Evolutionary conservation across 2,797 vertebrate species (phyloP).

Genomic region (Gadopsis marmoratus): DNA sequence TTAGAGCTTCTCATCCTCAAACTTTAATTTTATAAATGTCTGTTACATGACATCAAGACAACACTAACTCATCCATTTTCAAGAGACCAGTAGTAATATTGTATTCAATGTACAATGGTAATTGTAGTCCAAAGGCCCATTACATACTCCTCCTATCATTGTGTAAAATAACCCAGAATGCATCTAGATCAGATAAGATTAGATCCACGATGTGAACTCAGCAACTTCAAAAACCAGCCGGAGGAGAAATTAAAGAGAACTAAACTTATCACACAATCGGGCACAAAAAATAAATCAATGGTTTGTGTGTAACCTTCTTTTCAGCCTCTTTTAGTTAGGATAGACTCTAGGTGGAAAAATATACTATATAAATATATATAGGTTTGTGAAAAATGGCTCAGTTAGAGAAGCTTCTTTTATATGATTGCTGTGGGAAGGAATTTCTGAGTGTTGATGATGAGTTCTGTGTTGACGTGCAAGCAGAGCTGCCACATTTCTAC

Average conservation of each 20-base stretch:
- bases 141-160: neutral
- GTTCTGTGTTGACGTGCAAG: slow-evolving; percentile 25
- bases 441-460: slow-evolving; percentile 13
- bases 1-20: neutral
- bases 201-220: slow-evolving; percentile 11
- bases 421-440: slow-evolving; percentile 4
- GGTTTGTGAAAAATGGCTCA: neutral
- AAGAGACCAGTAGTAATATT: slow-evolving; percentile 2
- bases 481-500: slow-evolving; percentile 36
- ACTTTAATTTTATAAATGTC: slow-evolving; percentile 7
- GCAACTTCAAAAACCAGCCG: slow-evolving; percentile 12
- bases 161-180: slow-evolving; percentile 15
- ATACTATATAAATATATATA: neutral
- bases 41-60: neutral
- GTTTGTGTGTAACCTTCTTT: neutral
- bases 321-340: neutral
- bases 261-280: neutral
- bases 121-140: neutral
- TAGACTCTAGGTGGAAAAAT: neutral
- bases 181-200: slow-evolving; percentile 20
- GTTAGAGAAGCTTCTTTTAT: slow-evolving; percentile 6
- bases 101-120: neutral
- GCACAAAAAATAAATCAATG: slow-evolving; percentile 20
- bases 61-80: neutral
- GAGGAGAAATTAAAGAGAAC: slow-evolving; percentile 22